Conservation (phyloP, 2,113 vertebrate genomes). For the Nibea albiflora region DNA sequence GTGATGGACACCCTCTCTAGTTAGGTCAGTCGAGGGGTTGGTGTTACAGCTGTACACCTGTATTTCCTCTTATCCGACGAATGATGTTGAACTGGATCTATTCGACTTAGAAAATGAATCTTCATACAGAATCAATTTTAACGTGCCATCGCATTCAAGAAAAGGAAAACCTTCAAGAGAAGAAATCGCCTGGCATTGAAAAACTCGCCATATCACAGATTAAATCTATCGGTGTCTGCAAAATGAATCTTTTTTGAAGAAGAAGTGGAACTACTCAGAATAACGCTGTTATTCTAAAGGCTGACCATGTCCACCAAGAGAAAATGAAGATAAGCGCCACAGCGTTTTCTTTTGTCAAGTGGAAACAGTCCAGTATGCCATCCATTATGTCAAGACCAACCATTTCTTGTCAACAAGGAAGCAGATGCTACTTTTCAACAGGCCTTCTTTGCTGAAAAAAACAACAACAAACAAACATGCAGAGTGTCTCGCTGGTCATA, state of each 20-base stretch:
- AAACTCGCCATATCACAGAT: background rate
- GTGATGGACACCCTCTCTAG: constrained; percentile 20
- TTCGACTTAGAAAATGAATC: constrained; percentile 3
- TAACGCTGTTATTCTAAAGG: background rate
- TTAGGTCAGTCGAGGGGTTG: constrained; percentile 38
- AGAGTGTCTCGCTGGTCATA: background rate
- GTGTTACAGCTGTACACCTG: constrained; percentile 31
- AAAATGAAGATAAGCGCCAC: constrained; percentile 39
- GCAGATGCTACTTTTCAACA: background rate
- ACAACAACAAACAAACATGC: background rate
- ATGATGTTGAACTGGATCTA: background rate
- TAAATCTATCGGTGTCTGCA: background rate
- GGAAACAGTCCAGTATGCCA: background rate
- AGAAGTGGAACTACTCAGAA: background rate
- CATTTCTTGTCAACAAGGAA: background rate
- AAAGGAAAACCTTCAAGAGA: background rate
- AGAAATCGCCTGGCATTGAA: background rate
- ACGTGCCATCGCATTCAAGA: background rate
- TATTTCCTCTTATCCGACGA: constrained; percentile 19
- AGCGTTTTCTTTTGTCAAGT: constrained; percentile 23
- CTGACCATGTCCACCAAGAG: constrained; percentile 11
- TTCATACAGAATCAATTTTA: constrained; percentile 1
- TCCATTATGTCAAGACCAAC: constrained; percentile 7
- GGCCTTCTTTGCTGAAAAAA: background rate
- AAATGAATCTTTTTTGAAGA: constrained; percentile 21